A percentile compares a stretch with the other conserved stretches of the same genome.
phyloP scores from a whole-genome alignment of 2,888 invertebrate genomes.

The Lasioglossum leucozonium region DNA sequence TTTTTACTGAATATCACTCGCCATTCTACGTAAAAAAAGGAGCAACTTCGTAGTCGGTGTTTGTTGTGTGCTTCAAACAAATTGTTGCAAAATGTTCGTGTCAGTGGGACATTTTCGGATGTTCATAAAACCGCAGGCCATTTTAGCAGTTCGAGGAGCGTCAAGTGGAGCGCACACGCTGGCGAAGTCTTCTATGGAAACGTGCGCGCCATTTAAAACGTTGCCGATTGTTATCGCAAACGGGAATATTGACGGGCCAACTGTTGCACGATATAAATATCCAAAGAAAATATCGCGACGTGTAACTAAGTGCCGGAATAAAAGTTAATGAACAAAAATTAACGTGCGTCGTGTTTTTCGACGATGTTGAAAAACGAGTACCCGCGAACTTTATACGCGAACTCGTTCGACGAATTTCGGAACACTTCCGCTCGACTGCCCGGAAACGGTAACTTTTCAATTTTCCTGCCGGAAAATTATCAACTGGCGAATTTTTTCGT shows the following conservation, averaged over 20 bases:
- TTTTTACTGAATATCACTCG: no score
- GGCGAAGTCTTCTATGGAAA: background rate
- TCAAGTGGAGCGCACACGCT: background rate
- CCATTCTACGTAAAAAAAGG: no score
- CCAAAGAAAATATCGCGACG: background rate
- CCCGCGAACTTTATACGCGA: background rate
- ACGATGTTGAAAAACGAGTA: background rate
- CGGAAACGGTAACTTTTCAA: constrained; percentile 31
- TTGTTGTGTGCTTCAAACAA: no score
- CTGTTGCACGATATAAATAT: background rate
- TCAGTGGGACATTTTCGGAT: background rate
- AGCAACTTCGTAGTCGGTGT: no score
- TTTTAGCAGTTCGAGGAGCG: background rate
- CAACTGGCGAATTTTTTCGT: constrained; percentile 32
- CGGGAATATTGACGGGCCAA: background rate
- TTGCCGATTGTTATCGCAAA: background rate
- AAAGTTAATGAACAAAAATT: constrained; percentile 1
- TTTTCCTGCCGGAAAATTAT: constrained; percentile 33
- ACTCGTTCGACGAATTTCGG: constrained; percentile 5
- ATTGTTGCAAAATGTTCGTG: background rate
- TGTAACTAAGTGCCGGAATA: background rate
- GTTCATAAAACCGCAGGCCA: background rate
- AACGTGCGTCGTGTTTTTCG: background rate
- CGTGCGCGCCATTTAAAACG: background rate
- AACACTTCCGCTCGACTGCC: constrained; percentile 20